A percentile compares a stretch with the other conserved stretches of the same genome.
Evolutionary conservation across 2,888 invertebrate genomes (phyloP).

Genomic region (Spodoptera littoralis): DNA sequence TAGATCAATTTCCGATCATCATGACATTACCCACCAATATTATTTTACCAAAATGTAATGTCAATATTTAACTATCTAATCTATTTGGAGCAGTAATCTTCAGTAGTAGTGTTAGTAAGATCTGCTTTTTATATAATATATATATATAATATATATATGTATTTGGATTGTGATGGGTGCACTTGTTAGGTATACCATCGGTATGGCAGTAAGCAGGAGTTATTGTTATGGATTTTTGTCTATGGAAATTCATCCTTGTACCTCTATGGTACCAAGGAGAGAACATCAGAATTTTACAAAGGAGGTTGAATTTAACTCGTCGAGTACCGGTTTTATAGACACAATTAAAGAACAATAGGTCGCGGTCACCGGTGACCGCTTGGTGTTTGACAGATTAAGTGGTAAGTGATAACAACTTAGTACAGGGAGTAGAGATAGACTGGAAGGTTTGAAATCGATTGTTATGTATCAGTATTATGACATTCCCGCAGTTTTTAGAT

Average conservation of each 20-base stretch:
- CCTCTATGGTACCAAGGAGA: neutral
- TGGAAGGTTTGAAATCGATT: slow-evolving; percentile 16
- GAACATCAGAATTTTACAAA: neutral
- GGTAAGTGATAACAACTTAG: slow-evolving; percentile 27
- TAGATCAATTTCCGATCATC: neutral
- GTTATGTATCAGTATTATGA: slow-evolving; percentile 18
- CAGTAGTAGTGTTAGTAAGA: slow-evolving; percentile 1
- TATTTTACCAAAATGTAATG: slow-evolving; percentile 12
- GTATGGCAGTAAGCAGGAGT: slow-evolving; percentile 3
- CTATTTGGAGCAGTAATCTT: neutral
- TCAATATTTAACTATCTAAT: slow-evolving; percentile 20
- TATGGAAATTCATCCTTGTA: slow-evolving; percentile 19
- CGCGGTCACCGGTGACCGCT: no score
- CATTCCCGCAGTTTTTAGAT: slow-evolving; percentile 28
- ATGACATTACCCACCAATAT: slow-evolving; percentile 19
- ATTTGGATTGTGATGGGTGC: slow-evolving; percentile 22
- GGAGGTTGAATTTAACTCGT: slow-evolving; percentile 1
- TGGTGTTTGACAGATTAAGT: no score
- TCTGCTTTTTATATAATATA: slow-evolving; percentile 1
- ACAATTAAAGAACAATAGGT: no score
- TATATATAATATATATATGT: slow-evolving; percentile 13
- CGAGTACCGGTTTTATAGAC: no score
- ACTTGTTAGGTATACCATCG: slow-evolving; percentile 16
- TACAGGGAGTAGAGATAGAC: slow-evolving; percentile 38
- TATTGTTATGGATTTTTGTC: neutral